Evolutionary conservation across 2,888 invertebrate species (phyloP), one percentile per base, ranked within the genome.

Genomic region (Plagiodera versicolora): DNA sequence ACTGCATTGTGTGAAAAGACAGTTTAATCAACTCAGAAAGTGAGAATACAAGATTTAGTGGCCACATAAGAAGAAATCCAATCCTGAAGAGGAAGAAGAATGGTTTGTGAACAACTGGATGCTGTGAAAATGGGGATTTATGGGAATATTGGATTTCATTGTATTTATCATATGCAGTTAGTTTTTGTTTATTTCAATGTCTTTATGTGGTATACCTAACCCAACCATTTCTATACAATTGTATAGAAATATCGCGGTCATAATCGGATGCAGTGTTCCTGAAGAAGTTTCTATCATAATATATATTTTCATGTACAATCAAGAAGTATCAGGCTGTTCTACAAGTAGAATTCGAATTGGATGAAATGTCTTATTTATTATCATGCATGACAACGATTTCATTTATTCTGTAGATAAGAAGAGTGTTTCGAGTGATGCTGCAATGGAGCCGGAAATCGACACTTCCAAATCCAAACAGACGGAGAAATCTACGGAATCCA

Each of bases 351-450:
- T 65, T 67, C 67, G 67, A 64, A 58, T 64, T 64, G 66, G 71
- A 69, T 68, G 58, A 64, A 59, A 61, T 58, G 60, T 68, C 54
- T 64, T 55, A 56, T 66, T 58, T 62, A 62, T 60, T 52, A 58
- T 67, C 66, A 64, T 69, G 70, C 68, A 71, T 72, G 69, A 70
- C 74, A 70, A 65, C 73, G 73, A 72, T 74, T 74, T 73, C 69
- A 66, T 72, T 74, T 72, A 66, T 71, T 73, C 74, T 73, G 63
- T 75, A 74, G 74, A 74, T 72, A 70, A 68, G 67, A 73, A 72
- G 66, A 69, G 60, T 60, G 60, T 65, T 52, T 64, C 68, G 61
- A 68, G 65, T 64, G 67, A 67, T 65, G 64, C 67, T 49, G 57
- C 70, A 49, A 56, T 62, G 57, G 53, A 53, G 53, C 44, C 10